phyloP scores from a whole-genome alignment of 92 coral and sea anemone genomes.

The Parazoanthus swiftii region DNA sequence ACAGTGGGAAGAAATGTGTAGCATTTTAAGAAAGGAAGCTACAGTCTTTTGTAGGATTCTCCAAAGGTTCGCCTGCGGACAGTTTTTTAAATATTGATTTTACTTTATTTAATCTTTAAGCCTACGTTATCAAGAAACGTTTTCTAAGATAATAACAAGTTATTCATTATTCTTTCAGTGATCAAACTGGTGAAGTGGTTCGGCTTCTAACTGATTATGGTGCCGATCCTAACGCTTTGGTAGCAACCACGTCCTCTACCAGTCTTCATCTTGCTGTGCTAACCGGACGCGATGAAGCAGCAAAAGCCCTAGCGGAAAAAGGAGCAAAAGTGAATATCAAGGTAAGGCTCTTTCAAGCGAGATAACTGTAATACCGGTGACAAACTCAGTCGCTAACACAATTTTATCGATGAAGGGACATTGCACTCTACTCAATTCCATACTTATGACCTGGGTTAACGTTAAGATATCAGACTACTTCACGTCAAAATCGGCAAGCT shows the following conservation, averaged over 20 bases:
- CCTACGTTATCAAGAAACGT: no score
- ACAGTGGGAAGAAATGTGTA: no score
- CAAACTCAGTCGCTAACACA: background rate
- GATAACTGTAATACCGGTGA: background rate
- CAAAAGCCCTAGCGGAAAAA: background rate
- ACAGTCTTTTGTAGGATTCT: no score
- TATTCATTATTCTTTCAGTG: background rate
- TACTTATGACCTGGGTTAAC: background rate
- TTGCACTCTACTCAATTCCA: no score
- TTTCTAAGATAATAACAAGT: background rate
- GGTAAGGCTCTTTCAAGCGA: background rate
- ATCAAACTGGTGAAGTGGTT: conserved; percentile 3
- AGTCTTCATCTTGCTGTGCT: conserved; percentile 10
- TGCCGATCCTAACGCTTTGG: background rate
- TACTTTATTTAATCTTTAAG: no score
- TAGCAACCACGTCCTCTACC: background rate
- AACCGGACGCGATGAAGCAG: background rate
- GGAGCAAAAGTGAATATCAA: background rate
- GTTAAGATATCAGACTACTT: background rate
- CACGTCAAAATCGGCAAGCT: background rate
- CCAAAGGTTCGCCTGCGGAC: no score
- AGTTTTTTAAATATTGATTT: no score
- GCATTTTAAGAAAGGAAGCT: no score
- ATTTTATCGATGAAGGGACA: no score
- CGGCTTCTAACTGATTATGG: background rate